Base-by-base conservation (phyloP, 2,113 vertebrate species). In the Lutjanus erythropterus region DNA sequence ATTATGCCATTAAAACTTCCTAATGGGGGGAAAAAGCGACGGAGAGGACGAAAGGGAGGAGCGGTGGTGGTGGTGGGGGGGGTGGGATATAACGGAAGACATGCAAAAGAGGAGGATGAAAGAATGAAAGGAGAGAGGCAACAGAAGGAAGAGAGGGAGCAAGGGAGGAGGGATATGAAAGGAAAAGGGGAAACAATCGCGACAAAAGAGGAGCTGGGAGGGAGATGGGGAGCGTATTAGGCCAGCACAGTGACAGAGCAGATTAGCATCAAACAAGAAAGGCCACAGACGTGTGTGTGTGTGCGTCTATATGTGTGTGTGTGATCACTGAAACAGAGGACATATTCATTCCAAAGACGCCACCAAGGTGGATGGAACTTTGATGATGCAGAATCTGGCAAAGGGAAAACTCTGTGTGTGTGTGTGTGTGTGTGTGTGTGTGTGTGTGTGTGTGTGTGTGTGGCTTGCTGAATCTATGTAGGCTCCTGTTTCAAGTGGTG, bases 351-450 rank as follows among this genome's bases (percentile, higher is more conserved):
- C 93, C 90, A 14, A 93, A 94, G 90, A 93, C 92, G 87, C 93
- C 94, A 94, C 94, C 94, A 95, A 93, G 95, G 94, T 95, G 94
- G 94, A 95, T 89, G 91, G 93, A 96, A 96, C 94, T 96, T 94
- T 95, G 95, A 95, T 91, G 94, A 96, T 85, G 92, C 95, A 96
- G 95, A 96, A 96, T 94, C 95, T 94, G 95, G 95, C 94, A 95
- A 96, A 88, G 90, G 91, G 91, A 93, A 86, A 95, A 95, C 94
- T 94, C 91, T n/a, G 52, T 53, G 70, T 73, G 71, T 83, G 78
- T 76, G 68, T 70, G 70, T 46, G 71, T 44, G 83, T 78, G 78
- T 85, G 73, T 87, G 85, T 86, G 85, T 82, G 87, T 64, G 74
- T 83, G n/a, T 73, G 71, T 83, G 86, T 85, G 78, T 74, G 73